Conservation (phyloP, 2,888 invertebrate genomes). For the Siphonodentalium dalli region DNA sequence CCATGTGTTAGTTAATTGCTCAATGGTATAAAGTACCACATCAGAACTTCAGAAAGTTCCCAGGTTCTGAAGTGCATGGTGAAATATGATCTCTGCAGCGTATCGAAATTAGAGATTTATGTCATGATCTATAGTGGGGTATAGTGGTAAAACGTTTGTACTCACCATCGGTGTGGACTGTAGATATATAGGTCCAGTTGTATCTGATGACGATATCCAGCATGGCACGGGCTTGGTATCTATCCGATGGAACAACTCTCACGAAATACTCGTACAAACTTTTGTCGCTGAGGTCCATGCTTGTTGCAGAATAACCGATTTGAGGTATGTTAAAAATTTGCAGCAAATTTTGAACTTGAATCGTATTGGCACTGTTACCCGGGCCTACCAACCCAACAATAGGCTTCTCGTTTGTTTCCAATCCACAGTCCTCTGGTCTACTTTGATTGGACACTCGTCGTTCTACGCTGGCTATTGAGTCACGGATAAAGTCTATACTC, state of each 20-base stretch:
- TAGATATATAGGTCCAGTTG: conserved; percentile 82
- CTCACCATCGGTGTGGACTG: conserved; percentile 79
- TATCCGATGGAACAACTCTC: conserved; percentile 80
- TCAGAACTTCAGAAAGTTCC: too few species aligned
- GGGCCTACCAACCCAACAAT: conserved; percentile 79
- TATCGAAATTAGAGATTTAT: too few species aligned
- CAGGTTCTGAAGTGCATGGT: not conserved
- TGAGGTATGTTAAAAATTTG: conserved; percentile 75
- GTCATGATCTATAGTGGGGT: too few species aligned
- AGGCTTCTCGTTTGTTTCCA: conserved; percentile 37
- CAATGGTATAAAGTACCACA: too few species aligned
- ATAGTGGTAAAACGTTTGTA: not conserved
- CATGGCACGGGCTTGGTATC: conserved; percentile 78
- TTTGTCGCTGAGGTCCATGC: conserved; percentile 78
- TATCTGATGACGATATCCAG: conserved; percentile 68
- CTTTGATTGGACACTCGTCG: conserved; percentile 25
- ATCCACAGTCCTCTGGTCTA: conserved; percentile 13
- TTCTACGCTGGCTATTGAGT: conserved; percentile 66
- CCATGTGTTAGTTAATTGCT: too few species aligned
- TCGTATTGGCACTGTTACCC: conserved; percentile 76
- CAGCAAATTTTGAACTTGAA: conserved; percentile 77
- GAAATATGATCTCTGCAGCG: too few species aligned
- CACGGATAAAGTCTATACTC: conserved; percentile 78
- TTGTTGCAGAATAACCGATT: conserved; percentile 81
- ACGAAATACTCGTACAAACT: conserved; percentile 79